These are phyloP conservation scores for Cichladusa arquata DNA, from an alignment of 2,113 vertebrate genomes.

Conservation along the genomic window DNA sequence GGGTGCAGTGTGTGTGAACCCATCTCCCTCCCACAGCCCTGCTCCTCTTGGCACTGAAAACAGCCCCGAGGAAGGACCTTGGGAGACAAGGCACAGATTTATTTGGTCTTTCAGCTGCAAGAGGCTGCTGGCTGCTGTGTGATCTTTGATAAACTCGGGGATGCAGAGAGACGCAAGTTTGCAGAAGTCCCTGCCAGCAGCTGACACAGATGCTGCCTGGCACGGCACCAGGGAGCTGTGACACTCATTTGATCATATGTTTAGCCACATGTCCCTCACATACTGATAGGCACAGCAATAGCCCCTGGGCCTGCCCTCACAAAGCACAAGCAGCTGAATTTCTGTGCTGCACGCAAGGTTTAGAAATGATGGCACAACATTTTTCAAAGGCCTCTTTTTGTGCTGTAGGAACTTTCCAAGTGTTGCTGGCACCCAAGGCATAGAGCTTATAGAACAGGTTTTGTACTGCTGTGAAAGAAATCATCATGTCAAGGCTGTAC, in stretches of 20 bases:
- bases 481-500: background rate
- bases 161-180: background rate
- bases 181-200: conserved; percentile 13
- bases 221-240: conserved; percentile 5
- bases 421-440: background rate
- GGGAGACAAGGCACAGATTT: conserved; percentile 22
- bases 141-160: background rate
- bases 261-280: conserved; percentile 6
- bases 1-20: background rate
- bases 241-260: conserved; percentile 28
- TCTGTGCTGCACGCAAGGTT: background rate
- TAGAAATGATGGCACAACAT: background rate
- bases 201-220: conserved; percentile 59
- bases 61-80: background rate
- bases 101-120: conserved; percentile 6
- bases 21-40: background rate
- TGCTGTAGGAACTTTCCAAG: background rate
- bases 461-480: background rate
- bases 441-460: background rate
- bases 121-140: conserved; percentile 9
- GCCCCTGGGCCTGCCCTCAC: conserved; percentile 24
- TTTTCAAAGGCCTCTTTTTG: background rate
- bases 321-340: background rate
- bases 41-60: background rate
- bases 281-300: background rate